Conservation (phyloP, 1,140 invertebrate species). For the Cyclina sinensis region DNA sequence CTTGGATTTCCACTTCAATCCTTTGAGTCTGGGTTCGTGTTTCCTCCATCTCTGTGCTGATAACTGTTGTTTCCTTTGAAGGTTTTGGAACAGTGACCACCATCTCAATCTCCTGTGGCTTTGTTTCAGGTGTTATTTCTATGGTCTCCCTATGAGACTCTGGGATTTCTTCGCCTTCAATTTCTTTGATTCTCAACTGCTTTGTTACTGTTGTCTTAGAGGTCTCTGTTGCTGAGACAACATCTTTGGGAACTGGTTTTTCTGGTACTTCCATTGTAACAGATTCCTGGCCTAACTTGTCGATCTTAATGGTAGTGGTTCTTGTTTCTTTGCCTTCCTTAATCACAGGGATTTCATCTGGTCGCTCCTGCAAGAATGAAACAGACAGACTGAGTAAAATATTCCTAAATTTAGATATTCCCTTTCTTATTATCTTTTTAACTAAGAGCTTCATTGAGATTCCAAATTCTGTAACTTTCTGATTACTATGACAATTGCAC, state of each 20-base stretch:
- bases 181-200: slow-evolving; percentile 48
- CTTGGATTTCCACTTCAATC: slow-evolving; percentile 83
- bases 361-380: slow-evolving; percentile 54
- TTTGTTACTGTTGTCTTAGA: slow-evolving; percentile 68
- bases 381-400: background rate
- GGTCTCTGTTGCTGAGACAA: slow-evolving; percentile 78
- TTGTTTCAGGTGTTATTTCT: slow-evolving; percentile 76
- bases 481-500: no score
- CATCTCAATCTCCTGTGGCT: slow-evolving; percentile 75
- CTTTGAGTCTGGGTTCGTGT: slow-evolving; percentile 74
- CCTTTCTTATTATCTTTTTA: no score
- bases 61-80: slow-evolving; percentile 62
- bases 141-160: slow-evolving; percentile 82
- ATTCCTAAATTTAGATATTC: no score
- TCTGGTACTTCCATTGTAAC: slow-evolving; percentile 76
- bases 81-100: slow-evolving; percentile 73
- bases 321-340: slow-evolving; percentile 77
- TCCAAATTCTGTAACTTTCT: no score
- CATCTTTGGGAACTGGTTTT: slow-evolving; percentile 69
- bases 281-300: slow-evolving; percentile 72
- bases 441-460: no score
- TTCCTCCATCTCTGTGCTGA: slow-evolving; percentile 60
- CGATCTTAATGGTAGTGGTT: slow-evolving; percentile 74
- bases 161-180: slow-evolving; percentile 50
- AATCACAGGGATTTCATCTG: slow-evolving; percentile 73